Base-by-base conservation (phyloP, 2,797 vertebrate species). In the Echeneis naucrates region DNA sequence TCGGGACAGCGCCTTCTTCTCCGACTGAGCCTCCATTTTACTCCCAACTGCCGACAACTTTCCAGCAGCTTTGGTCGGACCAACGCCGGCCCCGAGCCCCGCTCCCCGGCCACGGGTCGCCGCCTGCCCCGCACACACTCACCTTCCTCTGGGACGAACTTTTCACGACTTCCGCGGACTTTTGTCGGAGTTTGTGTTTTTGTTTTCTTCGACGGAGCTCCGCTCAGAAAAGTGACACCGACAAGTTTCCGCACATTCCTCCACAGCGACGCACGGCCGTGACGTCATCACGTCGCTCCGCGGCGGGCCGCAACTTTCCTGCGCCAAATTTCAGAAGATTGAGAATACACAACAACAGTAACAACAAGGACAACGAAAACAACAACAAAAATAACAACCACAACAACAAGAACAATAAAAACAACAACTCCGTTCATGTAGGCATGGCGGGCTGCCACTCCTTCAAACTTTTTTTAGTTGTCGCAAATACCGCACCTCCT, bases 1-100 rank as follows among this genome's bases (percentile, higher is more conserved):
- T 96, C 95, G 96, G 96, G 96, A 97, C 96, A 97, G 96, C 95
- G 94, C 94, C 93, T 94, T 89, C 90, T 91, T 87, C 86, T 78
- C 71, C 83, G 52, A 68, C 83, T 81, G 78, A 17, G 91, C 91
- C 89, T 92, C 94, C 91, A 94, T 94, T 93, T 95, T 94, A 75
- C 66, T 16, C 21, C 38, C 14, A 86, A 79, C 84, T 81, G 21
- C 62, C 76, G 66, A 48, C 74, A 87, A 86, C 76, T 90, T 90
- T 67, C 13, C 59, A 42, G 50, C 61, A 8, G 57, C 65, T n/a
- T 1, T 0, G 37, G 58, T 37, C 8, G 30, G 32, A 6, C 11
- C 4, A 19, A 40, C 27, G 10, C n/a, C 8, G 1, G 12, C 4
- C 3, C 1, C 53, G 2, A n/a, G 16, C 38, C 2, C 4, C 53